Conservation (phyloP, 2,888 invertebrate genomes). For the Pseudococcus jackbeardsleyi region DNA sequence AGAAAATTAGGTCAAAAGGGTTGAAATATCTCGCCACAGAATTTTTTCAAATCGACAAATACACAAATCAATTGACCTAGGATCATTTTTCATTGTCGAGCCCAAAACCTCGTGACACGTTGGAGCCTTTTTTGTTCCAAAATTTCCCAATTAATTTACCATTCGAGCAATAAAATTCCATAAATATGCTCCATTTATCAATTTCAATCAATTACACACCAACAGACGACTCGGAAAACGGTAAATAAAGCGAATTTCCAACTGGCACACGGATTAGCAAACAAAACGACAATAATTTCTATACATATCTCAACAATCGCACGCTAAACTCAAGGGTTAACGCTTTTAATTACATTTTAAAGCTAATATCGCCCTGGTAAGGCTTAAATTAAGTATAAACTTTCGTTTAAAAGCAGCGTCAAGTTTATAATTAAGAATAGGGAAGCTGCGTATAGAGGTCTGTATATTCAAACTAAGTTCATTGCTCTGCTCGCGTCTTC, state of each 20-base stretch:
- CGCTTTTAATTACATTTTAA: slow-evolving; percentile 23
- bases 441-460: not conserved
- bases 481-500: slow-evolving; percentile 12
- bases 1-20: too few species aligned
- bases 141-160: too few species aligned
- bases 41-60: too few species aligned
- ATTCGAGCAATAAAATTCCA: too few species aligned
- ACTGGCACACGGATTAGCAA: not conserved
- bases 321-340: not conserved
- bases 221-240: too few species aligned
- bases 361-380: not conserved
- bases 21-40: too few species aligned
- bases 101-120: too few species aligned
- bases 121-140: too few species aligned
- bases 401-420: slow-evolving; percentile 30
- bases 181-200: too few species aligned
- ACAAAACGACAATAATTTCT: not conserved
- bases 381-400: slow-evolving; percentile 38
- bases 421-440: slow-evolving; percentile 35
- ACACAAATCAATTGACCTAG: too few species aligned
- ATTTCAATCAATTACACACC: too few species aligned
- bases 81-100: too few species aligned
- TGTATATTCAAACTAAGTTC: slow-evolving; percentile 14
- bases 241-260: not conserved
- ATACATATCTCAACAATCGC: not conserved